Conservation (phyloP, 1,140 invertebrate genomes). For the Monomorium pharaonis region DNA sequence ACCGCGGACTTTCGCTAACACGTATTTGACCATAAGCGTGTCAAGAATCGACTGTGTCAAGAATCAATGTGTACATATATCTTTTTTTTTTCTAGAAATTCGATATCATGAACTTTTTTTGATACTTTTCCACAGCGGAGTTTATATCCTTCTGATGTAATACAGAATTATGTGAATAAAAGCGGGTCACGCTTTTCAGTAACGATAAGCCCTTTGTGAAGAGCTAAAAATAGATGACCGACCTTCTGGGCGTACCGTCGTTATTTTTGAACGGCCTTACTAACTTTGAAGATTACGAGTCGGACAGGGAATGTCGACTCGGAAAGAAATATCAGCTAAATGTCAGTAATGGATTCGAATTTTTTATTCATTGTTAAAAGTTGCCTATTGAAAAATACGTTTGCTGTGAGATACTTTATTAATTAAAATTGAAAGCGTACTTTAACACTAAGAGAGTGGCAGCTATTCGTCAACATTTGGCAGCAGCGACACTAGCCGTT, state of each 20-base stretch:
- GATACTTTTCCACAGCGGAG: neutral
- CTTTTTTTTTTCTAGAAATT: neutral
- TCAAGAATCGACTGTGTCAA: neutral
- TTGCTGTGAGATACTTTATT: too few relatives aligned
- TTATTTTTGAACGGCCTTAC: constrained; percentile 5
- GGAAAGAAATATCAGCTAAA: too few relatives aligned
- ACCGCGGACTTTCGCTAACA: neutral
- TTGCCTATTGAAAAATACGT: too few relatives aligned
- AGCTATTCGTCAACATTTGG: too few relatives aligned
- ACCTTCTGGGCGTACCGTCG: neutral
- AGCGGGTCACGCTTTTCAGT: neutral
- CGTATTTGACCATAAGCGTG: neutral
- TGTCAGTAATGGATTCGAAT: too few relatives aligned
- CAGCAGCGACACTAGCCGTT: too few relatives aligned
- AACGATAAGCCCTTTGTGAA: neutral
- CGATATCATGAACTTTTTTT: neutral
- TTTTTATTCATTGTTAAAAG: too few relatives aligned
- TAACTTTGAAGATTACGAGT: neutral
- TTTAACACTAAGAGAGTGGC: too few relatives aligned
- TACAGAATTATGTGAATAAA: constrained; percentile 1
- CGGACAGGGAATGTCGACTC: neutral
- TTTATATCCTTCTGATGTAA: constrained; percentile 6
- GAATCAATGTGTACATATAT: neutral
- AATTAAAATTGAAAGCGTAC: too few relatives aligned
- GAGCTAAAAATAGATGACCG: constrained; percentile 28